Conservation (phyloP, 2,888 invertebrate species). For the Rhingia rostrata region DNA sequence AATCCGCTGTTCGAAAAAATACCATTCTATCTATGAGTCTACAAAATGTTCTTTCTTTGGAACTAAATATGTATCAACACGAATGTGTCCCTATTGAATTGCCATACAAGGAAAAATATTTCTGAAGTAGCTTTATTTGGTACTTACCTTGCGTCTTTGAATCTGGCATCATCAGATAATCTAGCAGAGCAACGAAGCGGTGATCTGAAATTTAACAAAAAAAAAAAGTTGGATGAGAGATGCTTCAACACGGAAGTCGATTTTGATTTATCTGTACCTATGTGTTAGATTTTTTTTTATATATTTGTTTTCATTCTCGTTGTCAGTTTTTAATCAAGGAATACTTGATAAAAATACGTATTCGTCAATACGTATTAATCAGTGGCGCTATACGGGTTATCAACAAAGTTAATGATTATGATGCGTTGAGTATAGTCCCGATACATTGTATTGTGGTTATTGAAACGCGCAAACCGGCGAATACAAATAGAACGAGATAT, state of each 20-base stretch:
- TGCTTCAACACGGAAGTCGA: constrained; percentile 3
- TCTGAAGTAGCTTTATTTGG: constrained; percentile 14
- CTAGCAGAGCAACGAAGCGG: constrained; percentile 53
- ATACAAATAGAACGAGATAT: too few relatives aligned
- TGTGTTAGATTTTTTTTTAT: background rate
- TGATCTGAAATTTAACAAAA: constrained; percentile 51
- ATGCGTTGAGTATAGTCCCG: background rate
- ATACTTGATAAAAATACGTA: background rate
- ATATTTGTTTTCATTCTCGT: background rate
- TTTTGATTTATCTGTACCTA: constrained; percentile 1
- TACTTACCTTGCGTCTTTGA: constrained; percentile 63
- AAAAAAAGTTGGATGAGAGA: constrained; percentile 3
- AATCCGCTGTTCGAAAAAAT: too few relatives aligned
- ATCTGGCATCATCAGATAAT: constrained; percentile 60
- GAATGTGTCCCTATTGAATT: too few relatives aligned
- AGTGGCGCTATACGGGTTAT: constrained; percentile 34
- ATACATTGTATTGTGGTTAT: background rate
- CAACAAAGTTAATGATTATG: background rate
- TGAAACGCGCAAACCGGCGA: too few relatives aligned
- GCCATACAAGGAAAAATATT: background rate
- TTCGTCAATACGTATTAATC: background rate
- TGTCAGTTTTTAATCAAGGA: constrained; percentile 6
- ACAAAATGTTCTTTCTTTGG: too few relatives aligned
- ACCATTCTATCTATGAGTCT: too few relatives aligned
- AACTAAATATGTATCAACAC: too few relatives aligned